Conservation (phyloP, 2,797 vertebrate genomes). For the Enteromius mattozi region DNA sequence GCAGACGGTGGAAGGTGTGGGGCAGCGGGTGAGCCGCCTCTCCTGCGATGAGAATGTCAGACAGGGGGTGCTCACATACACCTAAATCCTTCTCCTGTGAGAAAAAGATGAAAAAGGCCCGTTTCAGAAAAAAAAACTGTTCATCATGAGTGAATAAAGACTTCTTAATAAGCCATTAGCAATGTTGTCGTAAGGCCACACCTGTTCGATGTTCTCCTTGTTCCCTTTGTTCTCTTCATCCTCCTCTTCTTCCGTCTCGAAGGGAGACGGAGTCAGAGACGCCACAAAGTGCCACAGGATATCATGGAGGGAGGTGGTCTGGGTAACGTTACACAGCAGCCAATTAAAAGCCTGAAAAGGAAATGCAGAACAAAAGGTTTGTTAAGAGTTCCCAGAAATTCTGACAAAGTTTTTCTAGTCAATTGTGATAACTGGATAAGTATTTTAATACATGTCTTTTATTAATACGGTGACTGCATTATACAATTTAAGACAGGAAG, state of each 20-base stretch:
- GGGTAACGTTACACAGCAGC: conserved; percentile 99
- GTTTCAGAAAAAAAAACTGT: conserved; percentile 9
- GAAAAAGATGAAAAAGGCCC: not conserved
- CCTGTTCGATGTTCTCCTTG: conserved; percentile 94
- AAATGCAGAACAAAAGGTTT: conserved; percentile 5
- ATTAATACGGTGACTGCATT: not conserved
- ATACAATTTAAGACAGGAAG: not conserved
- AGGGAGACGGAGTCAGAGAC: conserved; percentile 93
- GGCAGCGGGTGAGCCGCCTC: conserved; percentile 97
- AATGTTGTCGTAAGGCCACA: conserved; percentile 56
- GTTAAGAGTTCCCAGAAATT: not conserved
- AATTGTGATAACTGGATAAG: not conserved
- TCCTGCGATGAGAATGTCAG: conserved; percentile 97
- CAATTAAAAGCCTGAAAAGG: conserved; percentile 94
- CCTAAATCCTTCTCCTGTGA: conserved; percentile 92
- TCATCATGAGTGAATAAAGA: not conserved
- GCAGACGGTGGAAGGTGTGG: conserved; percentile 96
- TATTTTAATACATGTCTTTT: not conserved
- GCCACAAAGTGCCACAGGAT: conserved; percentile 99
- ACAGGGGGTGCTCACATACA: conserved; percentile 97
- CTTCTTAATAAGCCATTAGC: no score
- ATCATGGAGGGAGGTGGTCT: conserved; percentile 97
- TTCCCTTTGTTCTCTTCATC: conserved; percentile 97
- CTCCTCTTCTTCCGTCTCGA: conserved; percentile 95
- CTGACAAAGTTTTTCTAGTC: not conserved